Conservation (phyloP, 2,888 invertebrate genomes). For the Tipula unca region DNA sequence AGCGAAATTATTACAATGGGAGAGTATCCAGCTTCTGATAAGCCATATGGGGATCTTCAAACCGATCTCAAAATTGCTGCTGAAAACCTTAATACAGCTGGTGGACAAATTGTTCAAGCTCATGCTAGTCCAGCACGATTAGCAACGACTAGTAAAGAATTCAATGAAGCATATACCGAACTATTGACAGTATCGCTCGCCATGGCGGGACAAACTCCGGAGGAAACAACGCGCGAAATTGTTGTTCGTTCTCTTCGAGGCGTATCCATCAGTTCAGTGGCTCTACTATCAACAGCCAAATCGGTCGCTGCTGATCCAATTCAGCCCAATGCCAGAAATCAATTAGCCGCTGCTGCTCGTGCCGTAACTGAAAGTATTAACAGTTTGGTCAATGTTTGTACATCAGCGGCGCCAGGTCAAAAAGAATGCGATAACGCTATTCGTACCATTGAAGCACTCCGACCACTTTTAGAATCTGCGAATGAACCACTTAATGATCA, state of each 20-base stretch:
- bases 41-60: slow-evolving; percentile 73
- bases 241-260: slow-evolving; percentile 82
- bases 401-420: slow-evolving; percentile 87
- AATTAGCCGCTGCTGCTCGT: slow-evolving; percentile 77
- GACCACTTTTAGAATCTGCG: slow-evolving; percentile 74
- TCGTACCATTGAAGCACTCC: slow-evolving; percentile 78
- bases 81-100: slow-evolving; percentile 71
- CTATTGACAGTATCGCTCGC: slow-evolving; percentile 72
- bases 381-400: slow-evolving; percentile 60
- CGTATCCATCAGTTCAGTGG: slow-evolving; percentile 79
- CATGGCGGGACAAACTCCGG: slow-evolving; percentile 75
- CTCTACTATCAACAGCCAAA: slow-evolving; percentile 79
- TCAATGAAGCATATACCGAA: slow-evolving; percentile 68
- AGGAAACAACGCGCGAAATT: slow-evolving; percentile 63
- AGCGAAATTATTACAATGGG: slow-evolving; percentile 62
- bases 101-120: slow-evolving; percentile 71
- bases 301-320: slow-evolving; percentile 82
- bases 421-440: slow-evolving; percentile 95
- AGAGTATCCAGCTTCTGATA: slow-evolving; percentile 66
- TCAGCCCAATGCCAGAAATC: slow-evolving; percentile 84
- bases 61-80: slow-evolving; percentile 78
- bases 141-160: slow-evolving; percentile 66
- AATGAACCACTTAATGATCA: slow-evolving; percentile 80
- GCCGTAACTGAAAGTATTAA: slow-evolving; percentile 91
- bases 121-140: slow-evolving; percentile 62